These are phyloP conservation scores for Ammodytes dubius DNA, from an alignment of 2,113 vertebrate species.

Conservation along the genomic window DNA sequence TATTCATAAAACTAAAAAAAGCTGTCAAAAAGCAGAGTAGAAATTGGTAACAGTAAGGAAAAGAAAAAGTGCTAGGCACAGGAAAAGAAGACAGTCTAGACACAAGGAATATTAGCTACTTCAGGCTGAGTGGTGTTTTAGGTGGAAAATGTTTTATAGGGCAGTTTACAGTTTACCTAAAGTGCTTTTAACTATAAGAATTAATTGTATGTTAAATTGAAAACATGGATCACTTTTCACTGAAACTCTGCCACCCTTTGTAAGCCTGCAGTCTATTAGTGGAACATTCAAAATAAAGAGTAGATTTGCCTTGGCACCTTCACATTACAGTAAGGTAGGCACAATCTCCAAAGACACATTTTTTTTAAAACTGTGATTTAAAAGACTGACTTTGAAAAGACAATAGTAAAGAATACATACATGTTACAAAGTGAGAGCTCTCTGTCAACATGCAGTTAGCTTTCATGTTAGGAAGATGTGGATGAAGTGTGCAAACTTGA, in stretches of 20 bases:
- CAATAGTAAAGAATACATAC: conserved; percentile 28
- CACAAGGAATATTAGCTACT: conserved; percentile 32
- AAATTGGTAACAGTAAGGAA: background rate
- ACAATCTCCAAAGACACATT: background rate
- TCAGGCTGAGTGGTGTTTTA: conserved; percentile 9
- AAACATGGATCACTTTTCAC: conserved; percentile 12
- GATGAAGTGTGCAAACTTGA: conserved; percentile 26
- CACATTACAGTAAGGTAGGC: background rate
- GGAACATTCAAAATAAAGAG: background rate
- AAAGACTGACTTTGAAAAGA: conserved; percentile 51
- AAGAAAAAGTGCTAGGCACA: conserved; percentile 13
- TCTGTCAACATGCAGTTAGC: conserved; percentile 38
- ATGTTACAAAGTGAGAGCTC: conserved; percentile 40
- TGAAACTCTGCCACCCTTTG: background rate
- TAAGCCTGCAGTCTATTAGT: background rate
- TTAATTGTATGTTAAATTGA: conserved; percentile 13
- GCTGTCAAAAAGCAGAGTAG: background rate
- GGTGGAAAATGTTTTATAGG: conserved; percentile 34
- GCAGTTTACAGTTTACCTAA: conserved; percentile 10
- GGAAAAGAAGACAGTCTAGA: conserved; percentile 51
- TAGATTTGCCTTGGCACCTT: background rate
- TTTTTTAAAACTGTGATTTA: conserved; percentile 5
- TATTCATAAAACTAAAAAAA: background rate
- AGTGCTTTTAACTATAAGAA: conserved; percentile 15
- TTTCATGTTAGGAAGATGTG: conserved; percentile 33